A percentile compares a stretch with the other conserved stretches of the same genome.
Evolutionary conservation across 2,113 vertebrate genomes (phyloP).

Genomic region (Nothocercus nigrocapillus): DNA sequence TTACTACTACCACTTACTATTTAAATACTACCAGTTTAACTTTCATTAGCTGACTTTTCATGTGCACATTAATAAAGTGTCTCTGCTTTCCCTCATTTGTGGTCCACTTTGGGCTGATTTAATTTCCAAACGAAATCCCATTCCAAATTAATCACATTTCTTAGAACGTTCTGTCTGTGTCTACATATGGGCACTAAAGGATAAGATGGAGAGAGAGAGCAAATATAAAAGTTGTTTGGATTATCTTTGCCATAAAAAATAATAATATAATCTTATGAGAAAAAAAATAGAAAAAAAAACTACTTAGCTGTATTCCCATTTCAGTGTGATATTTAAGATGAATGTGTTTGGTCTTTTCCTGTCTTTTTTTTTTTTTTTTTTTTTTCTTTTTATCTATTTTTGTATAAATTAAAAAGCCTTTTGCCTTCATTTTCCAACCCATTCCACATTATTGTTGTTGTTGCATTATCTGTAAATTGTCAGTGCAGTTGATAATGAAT

Average conservation of each 20-base stretch:
- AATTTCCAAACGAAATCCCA: neutral
- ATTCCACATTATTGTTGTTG: neutral
- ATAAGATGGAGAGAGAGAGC: neutral
- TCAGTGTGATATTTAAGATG: neutral
- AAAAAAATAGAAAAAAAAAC: neutral
- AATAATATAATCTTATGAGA: neutral
- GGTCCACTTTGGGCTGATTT: neutral
- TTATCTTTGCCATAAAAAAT: neutral
- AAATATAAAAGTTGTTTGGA: neutral
- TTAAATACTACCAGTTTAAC: neutral
- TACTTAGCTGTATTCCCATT: neutral
- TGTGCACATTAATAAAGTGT: neutral
- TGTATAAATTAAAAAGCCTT: neutral
- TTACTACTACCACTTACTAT: too few species aligned
- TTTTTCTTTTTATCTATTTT: neutral
- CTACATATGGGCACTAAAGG: neutral
- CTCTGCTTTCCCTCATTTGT: neutral
- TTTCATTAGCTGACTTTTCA: neutral
- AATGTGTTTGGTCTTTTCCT: neutral
- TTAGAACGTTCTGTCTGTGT: neutral
- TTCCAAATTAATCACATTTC: neutral
- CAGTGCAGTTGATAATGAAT: neutral
- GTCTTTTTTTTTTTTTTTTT: neutral
- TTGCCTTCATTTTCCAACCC: neutral
- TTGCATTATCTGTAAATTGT: neutral